phyloP scores from a whole-genome alignment of 2,797 vertebrate species.

The Furcifer pardalis region DNA sequence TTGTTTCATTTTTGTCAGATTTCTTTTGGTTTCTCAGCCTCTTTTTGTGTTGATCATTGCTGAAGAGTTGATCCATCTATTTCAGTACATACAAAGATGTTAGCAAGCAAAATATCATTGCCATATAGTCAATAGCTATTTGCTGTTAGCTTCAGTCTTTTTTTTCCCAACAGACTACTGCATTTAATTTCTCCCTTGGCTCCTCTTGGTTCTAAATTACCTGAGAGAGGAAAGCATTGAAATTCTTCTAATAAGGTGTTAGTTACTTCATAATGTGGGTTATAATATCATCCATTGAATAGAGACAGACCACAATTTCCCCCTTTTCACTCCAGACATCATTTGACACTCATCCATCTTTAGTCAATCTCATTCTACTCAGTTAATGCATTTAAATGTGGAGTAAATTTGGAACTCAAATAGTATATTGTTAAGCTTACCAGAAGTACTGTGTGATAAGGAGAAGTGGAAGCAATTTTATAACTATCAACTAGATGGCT shows the following conservation, averaged over 20 bases:
- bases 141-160: slow-evolving; percentile 33
- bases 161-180: background rate
- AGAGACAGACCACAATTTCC: background rate
- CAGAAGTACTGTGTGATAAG: background rate
- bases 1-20: slow-evolving; percentile 13
- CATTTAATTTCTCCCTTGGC: slow-evolving; percentile 36
- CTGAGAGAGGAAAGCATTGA: slow-evolving; percentile 36
- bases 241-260: background rate
- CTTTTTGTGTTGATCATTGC: slow-evolving; percentile 44
- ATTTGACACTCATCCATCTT: background rate
- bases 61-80: slow-evolving; percentile 33
- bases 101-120: slow-evolving; percentile 53
- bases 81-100: slow-evolving; percentile 38
- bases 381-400: background rate
- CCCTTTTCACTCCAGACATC: background rate
- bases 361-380: background rate
- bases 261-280: slow-evolving; percentile 10
- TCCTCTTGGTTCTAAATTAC: slow-evolving; percentile 9
- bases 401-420: background rate
- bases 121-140: slow-evolving; percentile 41
- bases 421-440: background rate
- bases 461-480: background rate
- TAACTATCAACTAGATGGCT: background rate
- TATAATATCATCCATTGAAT: background rate
- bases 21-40: slow-evolving; percentile 39